Evolutionary conservation across 2,113 vertebrate species (phyloP).

Genomic region (Loxodonta africana): DNA sequence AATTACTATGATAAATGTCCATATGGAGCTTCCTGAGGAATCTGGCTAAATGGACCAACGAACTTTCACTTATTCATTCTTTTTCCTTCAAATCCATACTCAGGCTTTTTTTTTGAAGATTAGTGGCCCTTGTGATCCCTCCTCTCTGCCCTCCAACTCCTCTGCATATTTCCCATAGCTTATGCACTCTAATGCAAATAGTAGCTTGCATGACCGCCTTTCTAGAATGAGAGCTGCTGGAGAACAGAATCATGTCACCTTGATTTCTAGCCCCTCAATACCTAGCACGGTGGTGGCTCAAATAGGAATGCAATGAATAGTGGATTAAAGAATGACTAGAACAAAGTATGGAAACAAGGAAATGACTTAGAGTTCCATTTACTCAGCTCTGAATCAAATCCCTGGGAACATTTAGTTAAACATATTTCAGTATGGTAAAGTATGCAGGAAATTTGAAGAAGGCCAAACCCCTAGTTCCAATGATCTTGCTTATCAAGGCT

Average conservation of each 20-base stretch:
- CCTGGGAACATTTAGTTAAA: neutral
- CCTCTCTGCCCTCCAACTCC: accelerated
- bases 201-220: neutral
- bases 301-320: neutral
- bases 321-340: neutral
- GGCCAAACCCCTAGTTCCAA: neutral
- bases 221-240: neutral
- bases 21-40: neutral
- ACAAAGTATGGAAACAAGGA: neutral
- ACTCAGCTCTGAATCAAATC: neutral
- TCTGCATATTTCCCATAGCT: accelerated
- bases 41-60: neutral
- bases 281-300: neutral
- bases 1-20: neutral
- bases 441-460: neutral
- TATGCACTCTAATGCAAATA: neutral
- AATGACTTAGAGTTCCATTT: neutral
- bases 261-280: neutral
- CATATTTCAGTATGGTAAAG: neutral
- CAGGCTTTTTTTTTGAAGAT: neutral
- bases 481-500: neutral
- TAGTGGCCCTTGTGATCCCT: neutral
- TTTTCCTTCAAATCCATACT: neutral
- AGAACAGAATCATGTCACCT: neutral
- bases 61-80: neutral